These are phyloP conservation scores for Omphaloscelis lunosa DNA, from an alignment of 2,888 invertebrate species.

Conservation along the genomic window DNA sequence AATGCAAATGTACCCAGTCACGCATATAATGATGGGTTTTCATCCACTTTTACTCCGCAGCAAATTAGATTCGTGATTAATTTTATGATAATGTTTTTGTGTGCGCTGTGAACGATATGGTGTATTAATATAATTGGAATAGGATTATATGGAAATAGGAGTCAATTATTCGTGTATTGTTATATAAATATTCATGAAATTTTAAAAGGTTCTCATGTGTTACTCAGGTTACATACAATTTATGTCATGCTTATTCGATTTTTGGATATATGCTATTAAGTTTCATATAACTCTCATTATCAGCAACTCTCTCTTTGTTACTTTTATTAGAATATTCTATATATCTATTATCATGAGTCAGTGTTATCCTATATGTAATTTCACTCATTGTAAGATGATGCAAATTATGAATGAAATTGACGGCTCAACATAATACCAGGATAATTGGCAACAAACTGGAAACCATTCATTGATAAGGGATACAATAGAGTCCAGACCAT, in stretches of 20 bases:
- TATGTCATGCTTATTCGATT: background rate
- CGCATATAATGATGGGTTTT: constrained; percentile 57
- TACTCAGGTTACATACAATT: no score
- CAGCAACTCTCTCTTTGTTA: background rate
- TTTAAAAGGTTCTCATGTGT: background rate
- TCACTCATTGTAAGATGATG: background rate
- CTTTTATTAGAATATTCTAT: background rate
- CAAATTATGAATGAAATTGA: background rate
- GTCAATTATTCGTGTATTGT: background rate
- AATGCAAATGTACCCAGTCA: constrained; percentile 63
- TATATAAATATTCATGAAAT: background rate
- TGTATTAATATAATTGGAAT: constrained; percentile 20
- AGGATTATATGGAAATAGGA: background rate
- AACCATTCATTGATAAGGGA: no score
- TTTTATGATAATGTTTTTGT: constrained; percentile 43
- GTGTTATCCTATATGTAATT: no score
- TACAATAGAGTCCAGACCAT: background rate
- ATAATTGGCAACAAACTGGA: no score
- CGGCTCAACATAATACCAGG: no score
- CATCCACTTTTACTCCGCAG: constrained; percentile 43
- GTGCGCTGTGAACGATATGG: constrained; percentile 1
- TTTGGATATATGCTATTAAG: background rate
- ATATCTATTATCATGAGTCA: no score
- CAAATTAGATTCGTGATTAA: constrained; percentile 51
- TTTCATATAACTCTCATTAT: background rate